A percentile compares a stretch with the other conserved stretches of the same genome.
Evolutionary conservation across 2,888 invertebrate species (phyloP).

Genomic region (Torymus texanus): DNA sequence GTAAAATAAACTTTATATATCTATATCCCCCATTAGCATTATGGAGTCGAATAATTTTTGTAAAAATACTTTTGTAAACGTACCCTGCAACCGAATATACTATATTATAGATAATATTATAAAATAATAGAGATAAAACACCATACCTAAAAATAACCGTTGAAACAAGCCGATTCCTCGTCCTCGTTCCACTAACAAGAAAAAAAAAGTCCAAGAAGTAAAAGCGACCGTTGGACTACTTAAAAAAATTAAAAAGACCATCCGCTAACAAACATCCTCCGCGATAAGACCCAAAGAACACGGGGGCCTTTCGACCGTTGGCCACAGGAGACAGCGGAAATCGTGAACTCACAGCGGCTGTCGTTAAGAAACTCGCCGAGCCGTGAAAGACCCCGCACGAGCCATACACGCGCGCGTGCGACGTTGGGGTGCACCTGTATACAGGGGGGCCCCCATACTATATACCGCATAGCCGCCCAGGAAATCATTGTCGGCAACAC

Average conservation of each 20-base stretch:
- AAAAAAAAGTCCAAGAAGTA: not conserved
- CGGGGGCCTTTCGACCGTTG: conserved; percentile 6
- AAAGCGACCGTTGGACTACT: conserved; percentile 34
- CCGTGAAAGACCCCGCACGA: conserved; percentile 62
- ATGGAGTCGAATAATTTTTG: too few relatives aligned
- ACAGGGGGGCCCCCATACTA: conserved; percentile 60
- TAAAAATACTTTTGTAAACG: too few relatives aligned
- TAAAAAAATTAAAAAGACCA: conserved; percentile 3
- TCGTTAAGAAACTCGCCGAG: conserved; percentile 62
- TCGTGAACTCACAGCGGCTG: conserved; percentile 55
- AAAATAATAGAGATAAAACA: not conserved
- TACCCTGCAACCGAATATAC: too few relatives aligned
- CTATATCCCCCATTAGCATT: too few relatives aligned
- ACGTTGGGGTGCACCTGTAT: conserved; percentile 60
- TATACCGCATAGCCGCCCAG: not conserved
- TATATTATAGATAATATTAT: too few relatives aligned
- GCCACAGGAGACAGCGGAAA: conserved; percentile 39
- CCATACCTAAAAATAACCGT: conserved; percentile 4
- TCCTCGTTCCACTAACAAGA: not conserved
- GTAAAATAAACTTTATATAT: too few relatives aligned
- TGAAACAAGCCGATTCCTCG: not conserved
- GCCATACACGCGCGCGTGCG: conserved; percentile 42
- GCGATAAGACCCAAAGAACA: not conserved
- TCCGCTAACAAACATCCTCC: too few relatives aligned
- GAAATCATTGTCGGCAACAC: conserved; percentile 13